Evolutionary conservation across 2,888 invertebrate species (phyloP).

Genomic region (Stenchaetothrips biformis): DNA sequence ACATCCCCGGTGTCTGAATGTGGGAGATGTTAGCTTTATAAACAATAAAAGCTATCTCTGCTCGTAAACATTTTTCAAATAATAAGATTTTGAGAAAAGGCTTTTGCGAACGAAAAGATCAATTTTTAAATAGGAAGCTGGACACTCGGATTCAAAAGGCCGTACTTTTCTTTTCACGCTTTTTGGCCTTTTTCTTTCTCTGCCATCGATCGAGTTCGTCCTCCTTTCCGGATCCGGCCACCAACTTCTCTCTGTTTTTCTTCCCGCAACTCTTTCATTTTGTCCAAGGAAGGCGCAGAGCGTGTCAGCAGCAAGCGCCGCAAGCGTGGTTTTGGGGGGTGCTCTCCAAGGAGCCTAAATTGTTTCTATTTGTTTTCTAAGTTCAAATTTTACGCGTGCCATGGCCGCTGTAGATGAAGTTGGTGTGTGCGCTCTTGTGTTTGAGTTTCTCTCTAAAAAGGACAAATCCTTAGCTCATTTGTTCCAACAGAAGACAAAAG

Average conservation of each 20-base stretch:
- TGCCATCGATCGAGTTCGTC: too few relatives aligned
- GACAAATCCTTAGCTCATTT: conserved; percentile 53
- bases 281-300: background rate
- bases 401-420: background rate
- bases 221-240: too few relatives aligned
- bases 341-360: background rate
- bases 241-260: background rate
- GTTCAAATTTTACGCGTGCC: background rate
- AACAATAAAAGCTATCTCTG: too few relatives aligned
- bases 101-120: too few relatives aligned
- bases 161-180: too few relatives aligned
- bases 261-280: background rate
- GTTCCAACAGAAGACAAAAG: conserved; percentile 66
- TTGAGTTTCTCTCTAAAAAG: background rate
- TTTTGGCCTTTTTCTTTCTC: too few relatives aligned
- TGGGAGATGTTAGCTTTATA: too few relatives aligned
- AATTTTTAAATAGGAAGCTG: too few relatives aligned
- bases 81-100: too few relatives aligned
- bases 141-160: too few relatives aligned
- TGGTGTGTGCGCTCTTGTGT: background rate
- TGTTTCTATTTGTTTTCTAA: background rate
- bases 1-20: background rate
- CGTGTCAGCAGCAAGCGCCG: background rate
- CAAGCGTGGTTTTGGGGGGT: background rate
- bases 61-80: too few relatives aligned